These are phyloP conservation scores for Meteorus cinctellus DNA, from an alignment of 2,888 invertebrate species.

Conservation along the genomic window DNA sequence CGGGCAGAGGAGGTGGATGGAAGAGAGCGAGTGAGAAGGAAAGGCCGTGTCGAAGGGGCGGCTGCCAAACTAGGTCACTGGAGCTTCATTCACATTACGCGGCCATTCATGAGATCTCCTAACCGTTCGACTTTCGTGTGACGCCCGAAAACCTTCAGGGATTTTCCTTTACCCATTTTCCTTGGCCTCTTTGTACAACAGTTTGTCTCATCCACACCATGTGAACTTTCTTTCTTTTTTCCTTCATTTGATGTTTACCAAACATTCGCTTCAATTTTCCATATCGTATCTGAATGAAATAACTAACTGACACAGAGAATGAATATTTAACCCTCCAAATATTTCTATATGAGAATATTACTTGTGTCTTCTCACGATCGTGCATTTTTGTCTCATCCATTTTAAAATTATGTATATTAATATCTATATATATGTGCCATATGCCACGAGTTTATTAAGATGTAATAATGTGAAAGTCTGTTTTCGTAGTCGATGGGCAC, in stretches of 20 bases:
- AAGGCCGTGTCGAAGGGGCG: constrained; percentile 58
- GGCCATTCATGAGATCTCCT: constrained; percentile 73
- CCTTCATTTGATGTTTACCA: neutral
- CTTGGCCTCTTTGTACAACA: constrained; percentile 3
- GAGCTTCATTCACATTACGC: constrained; percentile 74
- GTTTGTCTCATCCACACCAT: neutral
- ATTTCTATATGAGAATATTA: no score
- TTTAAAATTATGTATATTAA: no score
- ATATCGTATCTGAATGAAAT: neutral
- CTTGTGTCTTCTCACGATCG: no score
- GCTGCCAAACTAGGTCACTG: constrained; percentile 69
- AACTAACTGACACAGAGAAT: neutral
- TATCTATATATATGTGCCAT: no score
- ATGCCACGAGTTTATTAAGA: no score
- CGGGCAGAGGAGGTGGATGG: constrained; percentile 55
- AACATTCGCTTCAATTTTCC: neutral
- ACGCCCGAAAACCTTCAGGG: constrained; percentile 44
- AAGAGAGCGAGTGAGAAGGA: constrained; percentile 51
- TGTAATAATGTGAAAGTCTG: no score
- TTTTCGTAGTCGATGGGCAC: no score
- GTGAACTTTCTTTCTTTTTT: neutral
- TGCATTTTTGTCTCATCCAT: no score
- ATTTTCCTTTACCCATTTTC: constrained; percentile 22
- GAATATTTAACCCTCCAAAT: no score
- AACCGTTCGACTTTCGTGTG: constrained; percentile 67